Base-by-base conservation (phyloP, 2,113 vertebrate species). In the Haemorhous mexicanus region DNA sequence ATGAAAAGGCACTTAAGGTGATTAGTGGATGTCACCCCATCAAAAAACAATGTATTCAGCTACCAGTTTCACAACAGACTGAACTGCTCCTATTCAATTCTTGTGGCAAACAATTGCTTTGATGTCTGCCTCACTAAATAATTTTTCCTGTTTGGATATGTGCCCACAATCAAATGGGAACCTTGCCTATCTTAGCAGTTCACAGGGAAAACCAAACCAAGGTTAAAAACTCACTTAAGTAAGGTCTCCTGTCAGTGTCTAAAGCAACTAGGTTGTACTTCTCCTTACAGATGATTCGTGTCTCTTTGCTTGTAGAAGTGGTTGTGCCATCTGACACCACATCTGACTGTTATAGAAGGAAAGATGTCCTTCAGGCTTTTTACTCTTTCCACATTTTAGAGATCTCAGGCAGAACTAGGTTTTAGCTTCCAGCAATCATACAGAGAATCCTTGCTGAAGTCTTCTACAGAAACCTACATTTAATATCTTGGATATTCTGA, bases 341-440 rank as follows among this genome's bases (percentile, higher is more conserved):
- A 47, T 1, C 10, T 0, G 3, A 35, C 53, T 79, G 20, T 53
- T 76, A 46, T 0, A 68, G 47, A 76, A 63, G 9, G 24, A 50
- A 6, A 46, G 39, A 52, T 33, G 30, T 11, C 35, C 28, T 39
- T 62, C 37, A 20, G 10, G 39, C 58, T 86, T 64, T 85, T 72
- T 75, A 80, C 10, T 67, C 39, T 66, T 68, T 27, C 23, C 35
- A 64, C 21, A 28, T 47, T 64, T 33, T 52, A 63, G 33, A 32
- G 26, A 68, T 41, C 27, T 80, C 41, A 84, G 37, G 41, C 63
- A 86, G 30, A 82, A 79, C 33, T 30, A 80, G 68, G 20, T 86
- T 83, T 93, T 64, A 76, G 43, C 39, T 67, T 79, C 62, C 32
- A 88, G 64, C 20, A 87, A 10, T 46, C 0, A 0, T 33, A 70